Base-by-base conservation (phyloP, 2,888 invertebrate species). In the Aphodius sticticus region DNA sequence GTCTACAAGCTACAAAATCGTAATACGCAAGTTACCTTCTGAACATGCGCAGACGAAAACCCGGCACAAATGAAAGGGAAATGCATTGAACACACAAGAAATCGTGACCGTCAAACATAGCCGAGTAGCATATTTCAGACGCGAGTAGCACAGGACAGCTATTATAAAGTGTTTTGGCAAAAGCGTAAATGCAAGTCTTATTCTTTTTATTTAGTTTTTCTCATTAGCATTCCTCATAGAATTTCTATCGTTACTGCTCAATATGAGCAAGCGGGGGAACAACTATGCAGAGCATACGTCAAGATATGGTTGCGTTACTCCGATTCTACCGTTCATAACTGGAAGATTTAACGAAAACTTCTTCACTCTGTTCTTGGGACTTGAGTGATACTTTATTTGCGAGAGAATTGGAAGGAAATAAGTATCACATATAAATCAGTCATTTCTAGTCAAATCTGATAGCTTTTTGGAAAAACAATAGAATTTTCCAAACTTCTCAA, bases 241-340 rank as follows among this genome's bases (percentile, higher is more conserved):
- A 84, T 83, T 83, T 83, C 82, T 83, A 82, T 81, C 78, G 81
- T 78, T 84, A 82, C 84, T 86, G 86, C 86, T 86, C 86, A 86
- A 86, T 86, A 84, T 86, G 86, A 86, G 86, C 86, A 84, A 85
- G 83, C 84, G 83, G 83, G 82, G 81, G 81, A 85, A 84, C 85
- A 84, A 85, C 82, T 82, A 83, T 85, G 83, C 85, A 85, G 85
- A 85, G 86, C 81, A 71, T 78, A 74, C 35, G 36, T 74, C 37
- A 53, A 5, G 53, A 53, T 53, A 53, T 53, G 53, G 53, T 53
- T 12, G 53, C 12, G 9, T 53, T 53, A 53, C 53, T 53, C 53
- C 53, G 12, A 9, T 53, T 53, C 12, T 53, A 53, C 53, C 53
- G 12, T 12, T 9, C 53, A 53, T 53, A 53, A 53, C 53, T 12